A percentile compares a stretch with the other conserved stretches of the same genome.
Evolutionary conservation across 2,797 vertebrate species (phyloP).

Genomic region (Gadopsis bispinosus): DNA sequence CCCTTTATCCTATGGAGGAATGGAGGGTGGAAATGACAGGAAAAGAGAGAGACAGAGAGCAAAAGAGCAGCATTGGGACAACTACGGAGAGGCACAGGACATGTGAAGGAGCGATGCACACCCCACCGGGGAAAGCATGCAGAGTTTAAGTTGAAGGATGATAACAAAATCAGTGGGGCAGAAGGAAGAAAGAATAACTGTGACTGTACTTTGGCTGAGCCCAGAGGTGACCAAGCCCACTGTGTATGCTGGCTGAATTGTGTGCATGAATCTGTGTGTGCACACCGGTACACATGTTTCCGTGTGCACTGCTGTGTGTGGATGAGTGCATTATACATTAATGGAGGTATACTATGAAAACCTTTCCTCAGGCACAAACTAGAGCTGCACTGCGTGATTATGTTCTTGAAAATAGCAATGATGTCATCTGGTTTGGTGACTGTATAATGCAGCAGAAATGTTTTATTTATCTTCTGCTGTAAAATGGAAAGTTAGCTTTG

Average conservation of each 20-base stretch:
- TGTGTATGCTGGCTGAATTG: conserved; percentile 15
- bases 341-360: conserved; percentile 27
- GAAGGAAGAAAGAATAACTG: conserved; percentile 42
- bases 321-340: conserved; percentile 34
- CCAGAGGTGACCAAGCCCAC: conserved; percentile 17
- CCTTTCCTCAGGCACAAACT: conserved; percentile 20
- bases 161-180: conserved; percentile 59
- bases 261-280: conserved; percentile 23
- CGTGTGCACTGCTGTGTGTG: conserved; percentile 1
- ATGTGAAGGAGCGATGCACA: conserved; percentile 20
- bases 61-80: conserved; percentile 31
- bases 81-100: conserved; percentile 16
- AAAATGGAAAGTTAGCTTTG: background rate
- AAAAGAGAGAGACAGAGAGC: background rate
- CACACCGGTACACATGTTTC: background rate
- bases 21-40: conserved; percentile 25
- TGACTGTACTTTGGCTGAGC: conserved; percentile 19
- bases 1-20: conserved; percentile 56
- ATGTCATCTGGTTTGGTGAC: conserved; percentile 7
- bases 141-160: conserved; percentile 52
- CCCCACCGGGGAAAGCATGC: conserved; percentile 37
- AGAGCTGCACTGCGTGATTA: conserved; percentile 27
- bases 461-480: conserved; percentile 3
- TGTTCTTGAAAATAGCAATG: conserved; percentile 38
- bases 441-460: conserved; percentile 15